These are phyloP conservation scores for Drosophila melanosoma DNA, from an alignment of 2,888 invertebrate species.

Conservation along the genomic window DNA sequence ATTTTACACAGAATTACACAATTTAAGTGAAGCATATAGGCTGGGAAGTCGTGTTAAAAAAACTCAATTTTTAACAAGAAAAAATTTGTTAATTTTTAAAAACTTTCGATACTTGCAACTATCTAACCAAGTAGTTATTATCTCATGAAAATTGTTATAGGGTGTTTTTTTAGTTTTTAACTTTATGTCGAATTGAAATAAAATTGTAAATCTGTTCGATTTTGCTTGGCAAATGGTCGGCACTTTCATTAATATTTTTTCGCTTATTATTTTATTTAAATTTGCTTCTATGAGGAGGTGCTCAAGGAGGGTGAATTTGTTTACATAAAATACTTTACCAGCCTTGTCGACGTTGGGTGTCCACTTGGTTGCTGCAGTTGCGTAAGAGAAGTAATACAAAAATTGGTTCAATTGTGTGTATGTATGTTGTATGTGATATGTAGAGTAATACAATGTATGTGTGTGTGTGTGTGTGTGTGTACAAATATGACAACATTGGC, in stretches of 20 bases:
- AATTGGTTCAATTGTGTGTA: constrained; percentile 35
- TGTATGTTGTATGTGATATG: constrained; percentile 1
- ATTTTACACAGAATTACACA: constrained; percentile 33
- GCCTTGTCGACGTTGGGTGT: constrained; percentile 48
- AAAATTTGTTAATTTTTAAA: not conserved
- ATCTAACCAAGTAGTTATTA: not conserved
- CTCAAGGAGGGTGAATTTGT: not conserved
- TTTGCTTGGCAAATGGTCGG: constrained; percentile 34
- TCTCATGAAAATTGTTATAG: not conserved
- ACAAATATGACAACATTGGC: constrained; percentile 13
- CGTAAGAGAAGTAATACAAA: constrained; percentile 34
- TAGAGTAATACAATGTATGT: constrained; percentile 5
- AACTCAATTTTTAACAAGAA: not conserved
- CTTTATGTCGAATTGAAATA: constrained; percentile 33
- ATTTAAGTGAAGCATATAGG: constrained; percentile 23
- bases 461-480: constrained; percentile 8
- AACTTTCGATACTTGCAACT: not conserved
- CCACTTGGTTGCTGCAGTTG: constrained; percentile 62
- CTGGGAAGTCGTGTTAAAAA: not conserved
- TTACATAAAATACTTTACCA: constrained; percentile 64
- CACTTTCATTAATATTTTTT: constrained; percentile 29
- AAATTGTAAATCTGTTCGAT: constrained; percentile 46
- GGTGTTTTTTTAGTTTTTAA: not conserved
- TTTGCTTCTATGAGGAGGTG: constrained; percentile 16
- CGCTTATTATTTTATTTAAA: constrained; percentile 37